A percentile compares a stretch with the other conserved stretches of the same genome.
phyloP scores from a whole-genome alignment of 2,888 invertebrate genomes.

The Nemotelus nigrinus region DNA sequence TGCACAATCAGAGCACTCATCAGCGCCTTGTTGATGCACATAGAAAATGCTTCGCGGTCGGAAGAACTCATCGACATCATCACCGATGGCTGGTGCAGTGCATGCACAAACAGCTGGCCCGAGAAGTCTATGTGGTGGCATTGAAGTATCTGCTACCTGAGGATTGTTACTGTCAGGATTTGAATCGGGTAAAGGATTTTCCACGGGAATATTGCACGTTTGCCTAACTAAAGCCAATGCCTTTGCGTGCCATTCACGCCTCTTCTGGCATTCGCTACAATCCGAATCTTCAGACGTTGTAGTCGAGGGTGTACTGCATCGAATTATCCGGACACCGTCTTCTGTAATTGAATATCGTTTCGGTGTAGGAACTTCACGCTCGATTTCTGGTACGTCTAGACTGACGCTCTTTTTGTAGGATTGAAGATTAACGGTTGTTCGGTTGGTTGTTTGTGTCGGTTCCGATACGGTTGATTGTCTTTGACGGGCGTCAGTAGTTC shows the following conservation, averaged over 20 bases:
- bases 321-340: conserved; percentile 70
- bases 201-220: conserved; percentile 63
- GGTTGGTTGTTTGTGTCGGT: conserved; percentile 62
- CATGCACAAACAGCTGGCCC: conserved; percentile 77
- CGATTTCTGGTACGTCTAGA: conserved; percentile 74
- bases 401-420: conserved; percentile 77
- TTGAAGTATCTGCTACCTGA: conserved; percentile 62
- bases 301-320: conserved; percentile 64
- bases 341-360: conserved; percentile 77
- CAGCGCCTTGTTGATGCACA: conserved; percentile 74
- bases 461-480: conserved; percentile 66
- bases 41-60: conserved; percentile 75
- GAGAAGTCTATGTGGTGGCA: conserved; percentile 77
- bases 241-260: conserved; percentile 65
- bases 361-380: conserved; percentile 58
- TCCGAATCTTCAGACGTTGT: conserved; percentile 65
- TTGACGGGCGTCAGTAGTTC: conserved; percentile 59
- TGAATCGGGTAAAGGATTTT: conserved; percentile 47
- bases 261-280: conserved; percentile 64
- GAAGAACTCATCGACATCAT: conserved; percentile 73
- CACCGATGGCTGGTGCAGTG: conserved; percentile 70
- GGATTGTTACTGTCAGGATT: not conserved
- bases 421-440: conserved; percentile 54
- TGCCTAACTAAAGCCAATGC: conserved; percentile 64
- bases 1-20: conserved; percentile 66